These are phyloP conservation scores for Drosophila seguyi DNA, from an alignment of 1,140 invertebrate species.

Conservation along the genomic window DNA sequence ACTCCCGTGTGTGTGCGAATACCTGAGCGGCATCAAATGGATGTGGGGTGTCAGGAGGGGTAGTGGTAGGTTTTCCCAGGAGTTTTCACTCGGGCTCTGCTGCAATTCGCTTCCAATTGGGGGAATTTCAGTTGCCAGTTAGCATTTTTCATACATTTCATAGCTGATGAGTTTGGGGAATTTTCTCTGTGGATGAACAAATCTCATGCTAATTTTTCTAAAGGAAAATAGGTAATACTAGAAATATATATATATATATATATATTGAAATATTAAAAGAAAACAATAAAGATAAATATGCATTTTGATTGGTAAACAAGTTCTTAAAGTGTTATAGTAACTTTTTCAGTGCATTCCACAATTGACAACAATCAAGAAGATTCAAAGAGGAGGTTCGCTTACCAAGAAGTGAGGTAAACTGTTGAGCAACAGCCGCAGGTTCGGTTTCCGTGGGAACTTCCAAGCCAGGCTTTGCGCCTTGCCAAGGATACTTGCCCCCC, in stretches of 20 bases:
- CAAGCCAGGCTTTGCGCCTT: conserved; percentile 40
- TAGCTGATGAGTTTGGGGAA: conserved; percentile 23
- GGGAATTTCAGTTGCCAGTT: conserved; percentile 10
- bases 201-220: conserved; percentile 6
- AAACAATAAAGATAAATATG: no score
- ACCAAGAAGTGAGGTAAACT: conserved; percentile 18
- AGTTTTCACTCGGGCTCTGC: conserved; percentile 7
- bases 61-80: conserved; percentile 6
- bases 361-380: conserved; percentile 9
- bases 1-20: neutral
- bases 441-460: conserved; percentile 55
- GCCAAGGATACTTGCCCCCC: conserved; percentile 14
- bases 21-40: conserved; percentile 2
- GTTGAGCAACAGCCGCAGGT: conserved; percentile 27
- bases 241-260: no score
- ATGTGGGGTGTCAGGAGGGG: neutral
- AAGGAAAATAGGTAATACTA: neutral
- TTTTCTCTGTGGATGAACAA: conserved; percentile 4
- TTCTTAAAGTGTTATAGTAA: no score
- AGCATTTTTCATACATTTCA: conserved; percentile 12
- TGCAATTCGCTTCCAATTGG: conserved; percentile 27
- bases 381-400: no score
- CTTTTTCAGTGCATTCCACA: neutral
- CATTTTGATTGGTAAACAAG: no score
- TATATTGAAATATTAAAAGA: no score